Conservation (phyloP, 2,113 vertebrate genomes). For the Martes martes region DNA sequence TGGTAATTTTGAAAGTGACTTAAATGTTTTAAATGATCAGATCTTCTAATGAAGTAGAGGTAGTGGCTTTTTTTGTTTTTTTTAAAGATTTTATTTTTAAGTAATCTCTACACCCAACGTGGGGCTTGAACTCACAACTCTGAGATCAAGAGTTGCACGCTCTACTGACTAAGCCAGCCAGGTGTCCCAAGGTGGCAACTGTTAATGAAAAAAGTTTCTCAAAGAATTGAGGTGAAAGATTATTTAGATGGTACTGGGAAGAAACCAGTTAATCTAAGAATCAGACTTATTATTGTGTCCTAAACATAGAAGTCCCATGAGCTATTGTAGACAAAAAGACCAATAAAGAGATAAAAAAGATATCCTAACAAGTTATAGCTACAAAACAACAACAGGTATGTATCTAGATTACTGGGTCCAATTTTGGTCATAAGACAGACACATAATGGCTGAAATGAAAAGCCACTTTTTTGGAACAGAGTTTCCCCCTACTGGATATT, state of each 20-base stretch:
- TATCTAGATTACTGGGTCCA: neutral
- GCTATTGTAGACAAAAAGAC: neutral
- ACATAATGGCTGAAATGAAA: neutral
- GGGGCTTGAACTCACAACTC: neutral
- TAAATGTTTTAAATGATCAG: neutral
- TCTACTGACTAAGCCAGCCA: neutral
- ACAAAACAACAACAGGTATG: neutral
- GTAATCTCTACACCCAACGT: neutral
- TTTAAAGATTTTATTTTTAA: neutral
- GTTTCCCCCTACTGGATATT: neutral
- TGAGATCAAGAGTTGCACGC: neutral
- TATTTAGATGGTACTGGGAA: neutral
- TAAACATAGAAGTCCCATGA: neutral
- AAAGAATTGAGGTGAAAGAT: neutral
- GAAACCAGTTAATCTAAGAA: neutral
- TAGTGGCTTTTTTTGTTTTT: neutral
- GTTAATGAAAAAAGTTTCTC: neutral
- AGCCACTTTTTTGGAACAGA: neutral
- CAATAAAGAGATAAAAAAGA: neutral
- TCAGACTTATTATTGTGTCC: neutral
- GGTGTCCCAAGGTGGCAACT: neutral
- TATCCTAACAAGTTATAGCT: neutral
- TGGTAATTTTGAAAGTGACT: constrained; percentile 19
- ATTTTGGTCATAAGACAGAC: neutral
- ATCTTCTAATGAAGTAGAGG: constrained; percentile 13